These are phyloP conservation scores for Diadema setosum DNA, from an alignment of 35 echinoderm and acorn worm species.

Conservation along the genomic window DNA sequence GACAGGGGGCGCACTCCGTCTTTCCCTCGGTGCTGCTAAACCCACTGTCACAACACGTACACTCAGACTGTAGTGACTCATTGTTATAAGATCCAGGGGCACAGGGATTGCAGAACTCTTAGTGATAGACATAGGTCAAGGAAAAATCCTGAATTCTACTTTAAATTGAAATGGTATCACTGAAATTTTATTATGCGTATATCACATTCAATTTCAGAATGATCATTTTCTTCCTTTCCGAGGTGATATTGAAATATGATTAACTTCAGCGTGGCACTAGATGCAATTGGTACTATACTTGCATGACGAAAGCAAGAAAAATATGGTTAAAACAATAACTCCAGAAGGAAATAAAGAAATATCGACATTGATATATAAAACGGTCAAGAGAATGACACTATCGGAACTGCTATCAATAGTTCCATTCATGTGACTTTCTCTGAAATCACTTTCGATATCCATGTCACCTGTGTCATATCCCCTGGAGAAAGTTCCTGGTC, in stretches of 20 bases:
- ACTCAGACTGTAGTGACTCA: background rate
- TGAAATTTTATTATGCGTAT: background rate
- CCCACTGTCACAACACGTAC: conserved; percentile 3
- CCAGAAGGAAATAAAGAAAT: background rate
- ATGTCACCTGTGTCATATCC: conserved; percentile 25
- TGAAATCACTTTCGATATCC: background rate
- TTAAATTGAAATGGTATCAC: background rate
- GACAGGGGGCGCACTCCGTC: too few species aligned
- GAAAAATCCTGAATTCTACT: background rate
- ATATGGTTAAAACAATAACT: background rate
- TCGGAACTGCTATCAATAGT: too few species aligned
- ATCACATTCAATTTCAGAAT: background rate
- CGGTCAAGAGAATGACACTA: too few species aligned
- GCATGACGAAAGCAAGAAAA: background rate
- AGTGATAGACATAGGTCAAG: background rate
- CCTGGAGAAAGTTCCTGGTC: conserved; percentile 4
- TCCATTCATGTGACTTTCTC: too few species aligned
- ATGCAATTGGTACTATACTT: background rate
- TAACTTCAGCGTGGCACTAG: background rate
- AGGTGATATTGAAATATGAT: background rate
- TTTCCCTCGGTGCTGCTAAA: conserved; percentile 4
- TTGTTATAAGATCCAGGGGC: background rate
- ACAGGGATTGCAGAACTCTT: background rate
- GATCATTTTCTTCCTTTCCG: background rate
- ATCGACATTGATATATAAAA: background rate